A percentile compares a stretch with the other conserved stretches of the same genome.
Conservation (phyloP, 2,888 invertebrate species). For the Phlogophora meticulosa region DNA sequence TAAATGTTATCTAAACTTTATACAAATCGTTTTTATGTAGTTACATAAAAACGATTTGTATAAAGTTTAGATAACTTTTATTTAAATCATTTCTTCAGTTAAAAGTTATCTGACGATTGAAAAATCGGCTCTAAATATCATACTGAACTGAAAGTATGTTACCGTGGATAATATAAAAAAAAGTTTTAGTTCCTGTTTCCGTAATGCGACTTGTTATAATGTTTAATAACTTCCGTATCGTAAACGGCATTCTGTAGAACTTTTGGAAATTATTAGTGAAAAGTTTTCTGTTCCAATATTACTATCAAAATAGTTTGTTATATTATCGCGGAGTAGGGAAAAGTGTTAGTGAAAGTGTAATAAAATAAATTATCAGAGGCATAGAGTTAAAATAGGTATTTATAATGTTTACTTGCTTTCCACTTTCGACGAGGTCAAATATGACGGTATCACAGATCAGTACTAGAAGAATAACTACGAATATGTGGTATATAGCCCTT, state of each 20-base stretch:
- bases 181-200: constrained; percentile 15
- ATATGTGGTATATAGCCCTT: constrained; percentile 96
- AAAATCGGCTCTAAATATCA: constrained; percentile 12
- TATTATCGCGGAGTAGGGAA: not conserved
- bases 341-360: not conserved
- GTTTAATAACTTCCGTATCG: constrained; percentile 19
- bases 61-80: not conserved
- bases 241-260: constrained; percentile 16
- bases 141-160: constrained; percentile 21
- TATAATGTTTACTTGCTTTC: constrained; percentile 92
- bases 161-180: constrained; percentile 11
- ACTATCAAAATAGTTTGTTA: not conserved
- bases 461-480: constrained; percentile 94
- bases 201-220: constrained; percentile 10
- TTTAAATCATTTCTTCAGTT: too few species aligned
- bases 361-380: not conserved
- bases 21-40: too few species aligned
- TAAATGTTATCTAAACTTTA: not conserved
- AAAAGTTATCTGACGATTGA: too few species aligned
- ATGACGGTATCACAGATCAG: constrained; percentile 94
- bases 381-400: constrained; percentile 12
- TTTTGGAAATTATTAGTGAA: not conserved
- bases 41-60: too few species aligned
- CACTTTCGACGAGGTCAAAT: constrained; percentile 94
- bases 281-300: constrained; percentile 2